A percentile compares a stretch with the other conserved stretches of the same genome.
Conservation (phyloP, 1,140 invertebrate genomes). For the Caerostris darwini region DNA sequence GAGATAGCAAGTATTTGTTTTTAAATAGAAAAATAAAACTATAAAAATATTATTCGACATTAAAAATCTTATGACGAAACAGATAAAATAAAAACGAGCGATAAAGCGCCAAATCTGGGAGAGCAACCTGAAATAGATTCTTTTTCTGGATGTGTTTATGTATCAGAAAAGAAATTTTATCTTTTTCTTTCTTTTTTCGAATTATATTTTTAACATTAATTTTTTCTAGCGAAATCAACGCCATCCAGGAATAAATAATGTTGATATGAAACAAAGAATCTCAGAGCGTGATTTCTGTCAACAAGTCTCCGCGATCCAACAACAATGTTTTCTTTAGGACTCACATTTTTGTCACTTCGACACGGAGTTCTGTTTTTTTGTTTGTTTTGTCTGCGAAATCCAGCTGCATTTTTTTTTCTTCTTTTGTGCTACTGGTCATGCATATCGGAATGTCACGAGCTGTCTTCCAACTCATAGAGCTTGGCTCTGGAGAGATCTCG, state of each 20-base stretch:
- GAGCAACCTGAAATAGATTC: not conserved
- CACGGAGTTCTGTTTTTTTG: not conserved
- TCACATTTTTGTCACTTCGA: not conserved
- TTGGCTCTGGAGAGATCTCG: not conserved
- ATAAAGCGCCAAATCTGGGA: not conserved
- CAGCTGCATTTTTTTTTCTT: not conserved
- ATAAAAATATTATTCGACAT: too few species aligned
- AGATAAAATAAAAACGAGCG: too few species aligned
- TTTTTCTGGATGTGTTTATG: not conserved
- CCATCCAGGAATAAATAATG: not conserved
- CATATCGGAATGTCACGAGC: not conserved
- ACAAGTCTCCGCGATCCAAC: not conserved
- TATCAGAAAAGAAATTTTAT: not conserved
- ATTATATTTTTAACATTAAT: not conserved
- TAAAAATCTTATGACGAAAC: too few species aligned
- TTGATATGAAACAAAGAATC: not conserved
- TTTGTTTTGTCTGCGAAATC: not conserved
- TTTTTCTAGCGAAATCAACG: not conserved
- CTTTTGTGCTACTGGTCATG: not conserved
- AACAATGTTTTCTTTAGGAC: not conserved
- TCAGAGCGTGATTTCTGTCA: not conserved
- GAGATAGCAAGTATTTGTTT: too few species aligned
- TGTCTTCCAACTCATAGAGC: not conserved
- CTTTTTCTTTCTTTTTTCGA: not conserved
- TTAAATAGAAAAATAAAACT: too few species aligned